These are phyloP conservation scores for Nerophis lumbriciformis DNA, from an alignment of 2,113 vertebrate genomes.

Conservation along the genomic window DNA sequence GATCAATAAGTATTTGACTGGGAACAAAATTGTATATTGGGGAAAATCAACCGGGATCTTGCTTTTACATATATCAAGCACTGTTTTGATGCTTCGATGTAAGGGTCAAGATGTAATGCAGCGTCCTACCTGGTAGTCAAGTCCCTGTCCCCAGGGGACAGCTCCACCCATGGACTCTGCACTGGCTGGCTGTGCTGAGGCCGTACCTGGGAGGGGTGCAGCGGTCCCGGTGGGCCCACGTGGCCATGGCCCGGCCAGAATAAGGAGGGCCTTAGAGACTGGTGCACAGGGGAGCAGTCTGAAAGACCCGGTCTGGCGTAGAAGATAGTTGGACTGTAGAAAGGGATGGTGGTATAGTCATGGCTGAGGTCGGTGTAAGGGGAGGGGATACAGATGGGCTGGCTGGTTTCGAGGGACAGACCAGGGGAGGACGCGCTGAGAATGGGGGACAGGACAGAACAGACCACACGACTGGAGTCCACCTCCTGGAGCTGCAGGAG, in stretches of 20 bases:
- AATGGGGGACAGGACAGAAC: slow-evolving; percentile 71
- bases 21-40: too few relatives aligned
- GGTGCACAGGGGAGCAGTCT: slow-evolving; percentile 67
- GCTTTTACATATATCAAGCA: too few relatives aligned
- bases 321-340: slow-evolving; percentile 82
- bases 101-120: neutral
- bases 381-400: slow-evolving; percentile 82
- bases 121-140: slow-evolving; percentile 71
- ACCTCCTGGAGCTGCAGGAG: slow-evolving; percentile 72
- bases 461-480: slow-evolving; percentile 69
- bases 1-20: too few relatives aligned
- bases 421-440: slow-evolving; percentile 71
- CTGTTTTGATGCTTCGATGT: too few relatives aligned
- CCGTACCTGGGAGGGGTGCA: slow-evolving; percentile 74
- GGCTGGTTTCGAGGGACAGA: slow-evolving; percentile 69
- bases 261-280: slow-evolving; percentile 73
- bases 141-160: slow-evolving; percentile 62
- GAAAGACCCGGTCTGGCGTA: slow-evolving; percentile 68
- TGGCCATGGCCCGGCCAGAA: slow-evolving; percentile 82
- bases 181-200: slow-evolving; percentile 75
- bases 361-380: slow-evolving; percentile 80
- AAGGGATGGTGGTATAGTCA: slow-evolving; percentile 79
- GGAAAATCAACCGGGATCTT: too few relatives aligned
- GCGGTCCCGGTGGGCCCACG: slow-evolving; percentile 69
- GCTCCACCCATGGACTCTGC: slow-evolving; percentile 77